These are phyloP conservation scores for Bunonema sp. DNA, from an alignment of 2,888 invertebrate genomes.

Conservation along the genomic window DNA sequence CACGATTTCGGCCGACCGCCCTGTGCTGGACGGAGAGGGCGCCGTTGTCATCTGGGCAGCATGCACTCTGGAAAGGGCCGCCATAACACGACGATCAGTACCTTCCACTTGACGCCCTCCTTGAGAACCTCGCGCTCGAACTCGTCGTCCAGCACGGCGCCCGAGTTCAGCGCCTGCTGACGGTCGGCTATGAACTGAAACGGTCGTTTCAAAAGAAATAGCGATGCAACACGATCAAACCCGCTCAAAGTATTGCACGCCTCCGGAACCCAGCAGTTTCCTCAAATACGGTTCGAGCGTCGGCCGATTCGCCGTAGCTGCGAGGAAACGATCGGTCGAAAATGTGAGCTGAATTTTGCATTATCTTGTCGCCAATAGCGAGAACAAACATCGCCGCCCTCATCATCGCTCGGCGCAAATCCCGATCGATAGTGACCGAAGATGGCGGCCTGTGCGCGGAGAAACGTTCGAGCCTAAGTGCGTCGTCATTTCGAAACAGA, in stretches of 20 bases:
- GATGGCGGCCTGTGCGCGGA: constrained; percentile 73
- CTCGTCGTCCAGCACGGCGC: constrained; percentile 77
- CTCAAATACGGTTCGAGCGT: constrained; percentile 14
- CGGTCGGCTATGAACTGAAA: constrained; percentile 83
- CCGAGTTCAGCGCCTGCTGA: constrained; percentile 76
- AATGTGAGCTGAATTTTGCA: too few species aligned
- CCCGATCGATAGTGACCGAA: constrained; percentile 70
- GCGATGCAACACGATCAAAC: constrained; percentile 4
- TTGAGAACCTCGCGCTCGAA: constrained; percentile 69
- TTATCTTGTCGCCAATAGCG: too few species aligned
- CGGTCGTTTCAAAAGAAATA: constrained; percentile 6
- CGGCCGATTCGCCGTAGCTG: too few species aligned
- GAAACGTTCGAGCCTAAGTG: constrained; percentile 78
- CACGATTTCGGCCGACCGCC: too few species aligned
- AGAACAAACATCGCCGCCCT: too few species aligned
- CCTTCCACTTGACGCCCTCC: constrained; percentile 14
- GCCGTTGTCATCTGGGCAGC: too few species aligned
- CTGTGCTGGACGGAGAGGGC: too few species aligned
- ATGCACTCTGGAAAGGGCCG: too few species aligned
- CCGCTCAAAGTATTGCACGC: constrained; percentile 37
- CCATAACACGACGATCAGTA: too few species aligned
- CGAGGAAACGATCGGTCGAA: too few species aligned
- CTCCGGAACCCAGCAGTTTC: constrained; percentile 22
- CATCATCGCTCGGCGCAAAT: constrained; percentile 10
- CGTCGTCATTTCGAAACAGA: too few species aligned